Conservation (phyloP, 1,140 invertebrate species). For the Lepidurus apus region DNA sequence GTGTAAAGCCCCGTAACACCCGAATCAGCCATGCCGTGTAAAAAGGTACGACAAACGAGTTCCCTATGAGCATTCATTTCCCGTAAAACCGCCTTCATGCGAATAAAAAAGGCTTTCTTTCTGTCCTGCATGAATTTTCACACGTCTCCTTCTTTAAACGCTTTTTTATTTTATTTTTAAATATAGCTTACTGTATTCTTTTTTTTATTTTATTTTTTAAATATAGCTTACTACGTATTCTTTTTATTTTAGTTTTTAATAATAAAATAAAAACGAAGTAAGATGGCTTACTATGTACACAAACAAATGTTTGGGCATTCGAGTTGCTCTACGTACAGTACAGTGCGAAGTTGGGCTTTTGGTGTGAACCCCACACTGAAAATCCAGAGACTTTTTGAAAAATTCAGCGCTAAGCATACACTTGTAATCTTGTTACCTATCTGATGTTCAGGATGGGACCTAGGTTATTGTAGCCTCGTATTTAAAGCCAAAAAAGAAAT, state of each 20-base stretch:
- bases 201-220: too few relatives aligned
- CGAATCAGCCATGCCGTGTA: constrained; percentile 2
- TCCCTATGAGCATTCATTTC: neutral
- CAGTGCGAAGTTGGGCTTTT: neutral
- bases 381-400: neutral
- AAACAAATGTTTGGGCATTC: neutral
- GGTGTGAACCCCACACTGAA: neutral
- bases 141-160: too few relatives aligned
- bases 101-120: too few relatives aligned
- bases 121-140: too few relatives aligned
- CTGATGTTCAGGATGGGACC: neutral
- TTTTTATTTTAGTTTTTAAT: too few relatives aligned
- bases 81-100: neutral
- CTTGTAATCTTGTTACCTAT: neutral
- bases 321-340: neutral
- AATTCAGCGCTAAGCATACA: neutral
- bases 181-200: too few relatives aligned
- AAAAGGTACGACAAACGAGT: neutral
- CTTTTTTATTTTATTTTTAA: too few relatives aligned
- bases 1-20: neutral
- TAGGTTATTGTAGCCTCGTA: neutral
- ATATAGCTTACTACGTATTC: too few relatives aligned
- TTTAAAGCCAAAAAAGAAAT: neutral
- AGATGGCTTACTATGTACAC: too few relatives aligned
- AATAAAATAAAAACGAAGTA: too few relatives aligned